Conservation (phyloP, 2,888 invertebrate genomes). For the Hoplodrina ambigua region DNA sequence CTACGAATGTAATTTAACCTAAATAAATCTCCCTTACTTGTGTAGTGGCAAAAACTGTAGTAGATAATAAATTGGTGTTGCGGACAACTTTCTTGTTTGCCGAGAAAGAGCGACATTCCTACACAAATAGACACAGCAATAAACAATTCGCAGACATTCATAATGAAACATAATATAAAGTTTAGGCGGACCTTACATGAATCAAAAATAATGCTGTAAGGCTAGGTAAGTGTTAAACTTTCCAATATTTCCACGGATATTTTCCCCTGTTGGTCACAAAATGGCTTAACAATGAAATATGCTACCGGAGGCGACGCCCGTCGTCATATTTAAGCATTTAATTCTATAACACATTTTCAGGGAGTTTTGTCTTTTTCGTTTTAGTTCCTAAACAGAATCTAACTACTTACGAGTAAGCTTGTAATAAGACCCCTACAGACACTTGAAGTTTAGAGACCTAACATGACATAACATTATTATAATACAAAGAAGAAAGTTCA, state of each 20-base stretch:
- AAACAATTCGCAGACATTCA: constrained; percentile 34
- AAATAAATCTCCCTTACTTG: constrained; percentile 59
- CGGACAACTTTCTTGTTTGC: constrained; percentile 56
- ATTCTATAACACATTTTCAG: constrained; percentile 20
- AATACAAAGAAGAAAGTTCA: too few species aligned
- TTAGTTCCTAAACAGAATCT: not conserved
- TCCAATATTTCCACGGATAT: constrained; percentile 2
- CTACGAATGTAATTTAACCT: constrained; percentile 48
- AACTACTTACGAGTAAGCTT: too few species aligned
- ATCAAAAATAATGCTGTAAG: not conserved
- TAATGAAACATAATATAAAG: constrained; percentile 20
- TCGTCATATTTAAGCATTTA: constrained; percentile 18
- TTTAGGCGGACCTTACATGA: not conserved
- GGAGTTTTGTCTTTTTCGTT: not conserved
- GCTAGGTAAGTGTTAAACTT: not conserved
- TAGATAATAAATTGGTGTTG: constrained; percentile 61
- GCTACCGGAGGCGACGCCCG: constrained; percentile 2
- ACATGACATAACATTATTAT: too few species aligned
- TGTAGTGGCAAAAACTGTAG: constrained; percentile 60
- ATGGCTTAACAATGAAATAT: constrained; percentile 21
- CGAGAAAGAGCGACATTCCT: constrained; percentile 37
- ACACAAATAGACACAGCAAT: constrained; percentile 48
- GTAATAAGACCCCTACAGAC: not conserved
- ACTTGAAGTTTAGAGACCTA: too few species aligned
- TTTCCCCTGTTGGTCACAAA: constrained; percentile 21